phyloP scores from a whole-genome alignment of 2,888 invertebrate species.

The Andrena hattorfiana region DNA sequence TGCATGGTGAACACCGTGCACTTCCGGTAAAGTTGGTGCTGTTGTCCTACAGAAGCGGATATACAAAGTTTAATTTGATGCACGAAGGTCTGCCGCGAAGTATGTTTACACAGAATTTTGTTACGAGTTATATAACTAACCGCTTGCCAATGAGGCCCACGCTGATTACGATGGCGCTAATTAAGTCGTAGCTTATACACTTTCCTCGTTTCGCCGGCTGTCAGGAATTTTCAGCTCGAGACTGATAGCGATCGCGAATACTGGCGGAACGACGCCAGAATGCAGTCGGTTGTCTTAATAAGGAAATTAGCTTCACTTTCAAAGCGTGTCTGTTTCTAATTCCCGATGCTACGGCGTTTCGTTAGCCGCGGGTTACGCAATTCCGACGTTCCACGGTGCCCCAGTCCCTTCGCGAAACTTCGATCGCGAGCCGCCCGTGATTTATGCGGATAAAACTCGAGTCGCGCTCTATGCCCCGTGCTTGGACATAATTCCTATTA shows the following conservation, averaged over 20 bases:
- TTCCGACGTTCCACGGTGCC: constrained; percentile 8
- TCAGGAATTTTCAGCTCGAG: constrained; percentile 26
- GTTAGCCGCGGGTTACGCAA: constrained; percentile 44
- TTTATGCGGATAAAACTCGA: constrained; percentile 54
- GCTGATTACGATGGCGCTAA: constrained; percentile 12
- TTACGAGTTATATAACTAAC: not conserved
- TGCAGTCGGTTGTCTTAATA: constrained; percentile 30
- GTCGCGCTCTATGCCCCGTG: constrained; percentile 17
- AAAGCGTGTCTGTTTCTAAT: constrained; percentile 28
- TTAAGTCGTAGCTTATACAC: constrained; percentile 26
- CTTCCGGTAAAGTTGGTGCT: not conserved
- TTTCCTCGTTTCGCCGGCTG: constrained; percentile 1
- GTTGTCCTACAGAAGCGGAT: not conserved
- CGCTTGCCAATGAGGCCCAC: constrained; percentile 6
- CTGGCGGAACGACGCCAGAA: constrained; percentile 22
- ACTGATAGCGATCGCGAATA: constrained; percentile 40
- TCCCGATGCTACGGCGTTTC: constrained; percentile 18
- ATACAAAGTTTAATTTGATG: constrained; percentile 2
- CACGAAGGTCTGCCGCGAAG: not conserved
- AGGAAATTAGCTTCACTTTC: constrained; percentile 45
- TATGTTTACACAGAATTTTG: not conserved
- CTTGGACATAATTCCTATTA: constrained; percentile 40
- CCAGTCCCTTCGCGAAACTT: constrained; percentile 27
- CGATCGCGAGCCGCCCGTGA: constrained; percentile 30
- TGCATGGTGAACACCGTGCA: not conserved